Evolutionary conservation across 2,797 vertebrate species (phyloP), one percentile per base, ranked within the genome.

Genomic region (Saxicola maurus): DNA sequence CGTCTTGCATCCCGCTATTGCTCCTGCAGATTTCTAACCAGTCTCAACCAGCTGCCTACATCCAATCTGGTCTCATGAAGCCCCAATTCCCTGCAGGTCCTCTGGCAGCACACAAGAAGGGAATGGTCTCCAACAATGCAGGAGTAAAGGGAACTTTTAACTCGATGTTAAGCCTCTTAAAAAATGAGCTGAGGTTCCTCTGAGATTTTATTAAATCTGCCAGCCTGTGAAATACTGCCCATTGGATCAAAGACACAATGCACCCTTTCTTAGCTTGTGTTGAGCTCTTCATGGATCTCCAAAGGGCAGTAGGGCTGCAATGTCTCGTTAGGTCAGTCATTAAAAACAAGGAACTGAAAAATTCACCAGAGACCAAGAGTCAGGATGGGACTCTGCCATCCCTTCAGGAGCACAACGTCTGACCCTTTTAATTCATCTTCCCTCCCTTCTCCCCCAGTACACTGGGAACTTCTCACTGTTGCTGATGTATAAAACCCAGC

Each of bases 121-220:
- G 45, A 92, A 62, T n/a, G 72, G 64, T 57, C 78, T 81, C 73
- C 82, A 76, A 57, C 85, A 92, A 91, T 73, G 76, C 61, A 62
- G 31, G 79, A 86, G 87, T 81, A 94, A 92, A 91, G 62, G 38
- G 80, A 86, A 92, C 57, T 94, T 90, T 94, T 85, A 89, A 89
- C 74, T 94, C 76, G 78, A 43, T 64, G 82, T 89, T 94, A 95
- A 96, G 93, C 91, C 86, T 95, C 94, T 92, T 96, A 96, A 89
- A 96, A 91, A 94, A 91, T 81, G 90, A 95, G 82, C 78, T 74
- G 86, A 93, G 59, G 88, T 81, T 72, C 73, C 90, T 94, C 86
- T 62, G 91, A 96, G 91, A 95, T 90, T 96, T 94, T 76, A 91
- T 96, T 95, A 93, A 87, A 92, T 83, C 65, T 93, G 74, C 78